Conservation (phyloP, 1,140 invertebrate genomes). For the Hylaeus anthracinus region DNA sequence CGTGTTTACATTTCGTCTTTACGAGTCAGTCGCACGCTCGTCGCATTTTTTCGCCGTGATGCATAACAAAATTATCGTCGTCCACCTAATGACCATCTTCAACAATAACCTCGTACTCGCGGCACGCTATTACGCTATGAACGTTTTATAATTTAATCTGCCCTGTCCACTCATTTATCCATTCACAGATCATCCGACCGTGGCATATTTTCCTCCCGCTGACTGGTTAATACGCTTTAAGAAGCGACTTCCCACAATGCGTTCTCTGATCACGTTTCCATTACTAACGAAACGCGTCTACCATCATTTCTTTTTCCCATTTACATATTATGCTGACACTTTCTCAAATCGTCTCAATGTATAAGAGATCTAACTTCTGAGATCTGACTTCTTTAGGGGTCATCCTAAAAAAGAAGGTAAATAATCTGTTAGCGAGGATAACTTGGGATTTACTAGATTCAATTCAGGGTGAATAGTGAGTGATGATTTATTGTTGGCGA, state of each 20-base stretch:
- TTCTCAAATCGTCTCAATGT: too few species aligned
- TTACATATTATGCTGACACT: background rate
- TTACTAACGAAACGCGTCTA: background rate
- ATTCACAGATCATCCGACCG: conserved; percentile 41
- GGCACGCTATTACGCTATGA: conserved; percentile 36
- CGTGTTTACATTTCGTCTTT: background rate
- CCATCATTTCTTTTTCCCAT: background rate
- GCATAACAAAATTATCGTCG: conserved; percentile 32
- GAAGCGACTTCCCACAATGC: conserved; percentile 18
- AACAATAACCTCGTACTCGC: conserved; percentile 39
- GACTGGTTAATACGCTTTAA: conserved; percentile 29
- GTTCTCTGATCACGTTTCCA: conserved; percentile 6
- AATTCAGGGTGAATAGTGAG: too few species aligned
- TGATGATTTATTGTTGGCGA: too few species aligned
- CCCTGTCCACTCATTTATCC: conserved; percentile 42
- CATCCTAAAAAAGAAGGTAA: too few species aligned
- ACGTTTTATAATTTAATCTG: conserved; percentile 52
- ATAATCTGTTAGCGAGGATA: too few species aligned
- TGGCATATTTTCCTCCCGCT: conserved; percentile 47
- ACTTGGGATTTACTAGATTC: too few species aligned
- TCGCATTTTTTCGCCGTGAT: conserved; percentile 7
- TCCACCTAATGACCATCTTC: conserved; percentile 41
- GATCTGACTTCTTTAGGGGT: too few species aligned
- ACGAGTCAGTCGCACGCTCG: background rate
- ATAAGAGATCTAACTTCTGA: too few species aligned